Conservation (phyloP, 1,140 invertebrate species). For the Drosophila sucinea region DNA sequence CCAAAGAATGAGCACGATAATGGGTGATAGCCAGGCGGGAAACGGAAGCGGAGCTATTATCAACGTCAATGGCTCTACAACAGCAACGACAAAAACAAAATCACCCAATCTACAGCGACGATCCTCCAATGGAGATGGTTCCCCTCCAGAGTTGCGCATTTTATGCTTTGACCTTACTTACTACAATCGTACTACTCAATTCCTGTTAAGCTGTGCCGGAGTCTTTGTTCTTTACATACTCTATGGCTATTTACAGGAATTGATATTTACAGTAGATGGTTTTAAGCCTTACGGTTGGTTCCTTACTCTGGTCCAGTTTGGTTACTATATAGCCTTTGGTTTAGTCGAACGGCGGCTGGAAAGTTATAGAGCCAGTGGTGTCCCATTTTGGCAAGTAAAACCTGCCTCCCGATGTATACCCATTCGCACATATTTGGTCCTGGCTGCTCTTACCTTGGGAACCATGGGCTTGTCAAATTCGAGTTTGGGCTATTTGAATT, state of each 20-base stretch:
- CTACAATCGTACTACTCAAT: constrained; percentile 88
- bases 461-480: constrained; percentile 98
- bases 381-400: constrained; percentile 49
- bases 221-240: constrained; percentile 95
- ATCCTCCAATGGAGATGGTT: constrained; percentile 43
- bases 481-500: constrained; percentile 97
- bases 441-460: constrained; percentile 94
- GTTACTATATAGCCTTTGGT: constrained; percentile 92
- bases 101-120: constrained; percentile 42
- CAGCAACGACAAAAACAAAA: not conserved
- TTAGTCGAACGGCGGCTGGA: constrained; percentile 89
- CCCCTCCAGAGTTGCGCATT: constrained; percentile 85
- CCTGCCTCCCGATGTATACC: constrained; percentile 92
- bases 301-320: constrained; percentile 96
- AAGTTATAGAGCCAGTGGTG: constrained; percentile 68
- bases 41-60: constrained; percentile 51
- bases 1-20: constrained; percentile 38
- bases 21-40: constrained; percentile 34
- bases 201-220: constrained; percentile 89
- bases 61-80: constrained; percentile 44
- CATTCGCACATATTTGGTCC: constrained; percentile 89
- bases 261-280: constrained; percentile 95
- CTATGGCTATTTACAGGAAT: constrained; percentile 96
- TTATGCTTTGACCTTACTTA: constrained; percentile 90
- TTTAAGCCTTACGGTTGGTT: constrained; percentile 96